phyloP scores from a whole-genome alignment of 1,140 invertebrate genomes.

The Tachypleus tridentatus region DNA sequence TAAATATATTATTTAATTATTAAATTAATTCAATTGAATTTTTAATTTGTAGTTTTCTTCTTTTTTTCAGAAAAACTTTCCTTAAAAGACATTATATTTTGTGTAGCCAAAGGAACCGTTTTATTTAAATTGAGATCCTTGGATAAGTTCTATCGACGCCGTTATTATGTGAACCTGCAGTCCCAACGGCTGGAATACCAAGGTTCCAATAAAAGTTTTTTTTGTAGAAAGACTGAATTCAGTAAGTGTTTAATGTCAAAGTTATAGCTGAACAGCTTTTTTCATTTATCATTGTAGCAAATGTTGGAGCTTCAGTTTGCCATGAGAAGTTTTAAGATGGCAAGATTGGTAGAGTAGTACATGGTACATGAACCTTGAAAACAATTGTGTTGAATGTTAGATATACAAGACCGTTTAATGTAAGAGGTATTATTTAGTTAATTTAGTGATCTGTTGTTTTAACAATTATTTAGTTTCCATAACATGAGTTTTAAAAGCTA shows the following conservation, averaged over 20 bases:
- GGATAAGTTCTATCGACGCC: slow-evolving; percentile 30
- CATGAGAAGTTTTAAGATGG: neutral
- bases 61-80: slow-evolving; percentile 15
- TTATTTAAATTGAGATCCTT: slow-evolving; percentile 32
- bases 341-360: neutral
- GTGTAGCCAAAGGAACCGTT: slow-evolving; percentile 27
- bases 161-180: slow-evolving; percentile 29
- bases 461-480: too few relatives aligned
- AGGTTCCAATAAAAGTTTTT: slow-evolving; percentile 29
- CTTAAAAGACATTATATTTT: slow-evolving; percentile 27
- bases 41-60: neutral
- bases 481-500: too few relatives aligned
- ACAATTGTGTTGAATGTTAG: neutral
- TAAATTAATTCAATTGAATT: too few relatives aligned
- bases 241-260: slow-evolving; percentile 22
- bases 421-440: too few relatives aligned
- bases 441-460: too few relatives aligned
- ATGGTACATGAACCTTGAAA: neutral
- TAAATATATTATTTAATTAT: too few relatives aligned
- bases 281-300: neutral
- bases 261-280: neutral
- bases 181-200: slow-evolving; percentile 28
- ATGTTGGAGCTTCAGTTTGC: neutral
- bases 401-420: neutral
- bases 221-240: slow-evolving; percentile 17